Evolutionary conservation across 2,797 vertebrate genomes (phyloP), one percentile per base, ranked within the genome.

Genomic region (Enteromius argenteus): DNA sequence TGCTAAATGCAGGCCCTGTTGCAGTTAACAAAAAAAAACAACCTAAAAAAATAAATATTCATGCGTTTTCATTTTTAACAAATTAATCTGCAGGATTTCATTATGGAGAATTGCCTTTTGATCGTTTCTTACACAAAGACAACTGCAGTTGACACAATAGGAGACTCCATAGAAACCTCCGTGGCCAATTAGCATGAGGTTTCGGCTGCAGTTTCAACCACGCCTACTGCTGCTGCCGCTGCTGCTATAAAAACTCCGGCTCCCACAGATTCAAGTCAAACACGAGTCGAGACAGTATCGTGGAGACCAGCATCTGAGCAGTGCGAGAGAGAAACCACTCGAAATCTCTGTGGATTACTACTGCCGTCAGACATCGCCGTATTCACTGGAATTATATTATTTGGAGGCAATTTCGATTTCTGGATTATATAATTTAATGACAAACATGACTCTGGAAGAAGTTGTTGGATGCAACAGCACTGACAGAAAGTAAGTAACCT

Each of bases 361-460:
- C 42, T 49, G 27, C 56, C 30, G 49, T 46, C 46, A 9, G 53
- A 49, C 13, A 53, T 23, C 67, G 6, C 7, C 8, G 9, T 9
- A 1, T 11, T 21, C 13, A 19, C 23, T 79, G 76, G 88, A 86
- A 62, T 83, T 83, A 35, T 42, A 72, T 81, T 23, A 37, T 49
- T 56, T 56, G 51, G 80, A 17, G 27, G 79, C 37, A 79, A 39
- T 79, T 67, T 66, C 58, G 3, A 5, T 46, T 78, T 86, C 89
- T 90, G 92, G 92, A 94, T 27, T 85, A 62, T 75, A 91, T 32
- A 14, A 46, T 77, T 35, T 6, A 68, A 37, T 84, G 87, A 84
- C 90, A 92, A 79, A 46, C 81, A 97, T 97, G 96, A 97, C 96
- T 71, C 89, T 98, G 53, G 97, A 96, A 90, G 95, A 96, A 86